phyloP scores from a whole-genome alignment of 2,797 vertebrate species.

The Merluccius polli region DNA sequence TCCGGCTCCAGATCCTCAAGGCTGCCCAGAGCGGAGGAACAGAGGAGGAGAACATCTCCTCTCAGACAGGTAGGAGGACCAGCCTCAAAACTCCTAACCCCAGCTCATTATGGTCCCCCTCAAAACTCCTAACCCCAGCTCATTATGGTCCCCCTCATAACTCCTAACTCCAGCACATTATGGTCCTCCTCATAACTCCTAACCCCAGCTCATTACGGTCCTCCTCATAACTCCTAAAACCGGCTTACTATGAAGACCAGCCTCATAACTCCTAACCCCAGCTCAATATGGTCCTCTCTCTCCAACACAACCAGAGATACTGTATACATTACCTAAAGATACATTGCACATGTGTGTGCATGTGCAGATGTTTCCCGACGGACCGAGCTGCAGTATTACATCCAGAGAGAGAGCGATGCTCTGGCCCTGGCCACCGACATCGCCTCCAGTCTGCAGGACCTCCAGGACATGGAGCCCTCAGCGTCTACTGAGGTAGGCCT shows the following conservation, averaged over 20 bases:
- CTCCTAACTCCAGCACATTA: neutral
- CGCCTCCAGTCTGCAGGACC: conserved; percentile 80
- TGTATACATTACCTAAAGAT: neutral
- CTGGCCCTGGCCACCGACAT: conserved; percentile 83
- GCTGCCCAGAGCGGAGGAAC: conserved; percentile 70
- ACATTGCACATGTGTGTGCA: conserved; percentile 41
- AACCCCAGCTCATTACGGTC: neutral
- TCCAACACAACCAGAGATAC: neutral
- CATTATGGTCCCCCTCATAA: neutral
- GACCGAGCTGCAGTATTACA: conserved; percentile 80
- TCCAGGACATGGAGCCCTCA: conserved; percentile 78
- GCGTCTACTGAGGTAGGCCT: conserved; percentile 81
- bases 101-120: neutral
- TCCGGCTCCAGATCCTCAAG: conserved; percentile 90
- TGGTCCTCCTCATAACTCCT: neutral
- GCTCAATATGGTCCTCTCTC: neutral
- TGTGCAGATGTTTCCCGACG: conserved; percentile 18
- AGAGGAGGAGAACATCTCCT: conserved; percentile 30
- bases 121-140: neutral
- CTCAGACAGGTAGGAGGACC: conserved; percentile 53
- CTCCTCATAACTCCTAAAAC: neutral
- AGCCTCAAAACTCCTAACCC: neutral
- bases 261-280: neutral
- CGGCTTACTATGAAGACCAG: neutral
- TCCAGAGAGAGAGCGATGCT: conserved; percentile 79